These are phyloP conservation scores for Acrobasis repandana DNA, from an alignment of 2,888 invertebrate species.

Conservation along the genomic window DNA sequence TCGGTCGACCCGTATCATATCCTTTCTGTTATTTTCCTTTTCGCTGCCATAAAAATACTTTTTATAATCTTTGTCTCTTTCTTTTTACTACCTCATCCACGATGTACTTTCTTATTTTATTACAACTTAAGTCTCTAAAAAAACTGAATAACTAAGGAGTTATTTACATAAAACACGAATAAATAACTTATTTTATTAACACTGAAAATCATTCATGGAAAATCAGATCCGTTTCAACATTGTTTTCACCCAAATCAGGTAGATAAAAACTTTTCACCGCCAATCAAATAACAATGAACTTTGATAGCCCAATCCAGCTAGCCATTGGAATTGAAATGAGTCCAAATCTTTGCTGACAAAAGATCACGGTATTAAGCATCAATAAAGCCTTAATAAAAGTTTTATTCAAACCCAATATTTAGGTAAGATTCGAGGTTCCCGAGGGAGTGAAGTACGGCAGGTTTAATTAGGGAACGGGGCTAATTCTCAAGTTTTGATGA, in stretches of 20 bases:
- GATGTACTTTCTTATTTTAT: too few species aligned
- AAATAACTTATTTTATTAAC: too few species aligned
- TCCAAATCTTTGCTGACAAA: slow-evolving; percentile 33
- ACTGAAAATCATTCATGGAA: background rate
- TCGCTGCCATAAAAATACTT: too few species aligned
- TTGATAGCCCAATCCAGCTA: background rate
- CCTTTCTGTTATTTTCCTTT: too few species aligned
- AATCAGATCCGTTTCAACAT: background rate
- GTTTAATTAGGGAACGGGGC: slow-evolving; percentile 76
- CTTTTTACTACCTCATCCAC: too few species aligned
- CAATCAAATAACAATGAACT: slow-evolving; percentile 15
- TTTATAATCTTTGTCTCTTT: too few species aligned
- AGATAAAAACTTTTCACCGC: slow-evolving; percentile 12
- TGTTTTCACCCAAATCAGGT: background rate
- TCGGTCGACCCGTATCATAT: too few species aligned
- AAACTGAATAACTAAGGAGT: too few species aligned
- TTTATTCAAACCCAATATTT: slow-evolving; percentile 74
- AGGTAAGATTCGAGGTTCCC: slow-evolving; percentile 57
- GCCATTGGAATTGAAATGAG: slow-evolving; percentile 26
- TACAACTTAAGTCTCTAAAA: too few species aligned
- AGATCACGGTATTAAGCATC: slow-evolving; percentile 34
- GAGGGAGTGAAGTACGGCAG: slow-evolving; percentile 69
- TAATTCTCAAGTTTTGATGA: slow-evolving; percentile 80
- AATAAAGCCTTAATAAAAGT: slow-evolving; percentile 42
- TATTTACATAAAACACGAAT: too few species aligned